Percentiles rank a stretch among this genome's conserved stretches.
phyloP scores from a whole-genome alignment of 2,113 vertebrate genomes.

The Alethe castanea region DNA sequence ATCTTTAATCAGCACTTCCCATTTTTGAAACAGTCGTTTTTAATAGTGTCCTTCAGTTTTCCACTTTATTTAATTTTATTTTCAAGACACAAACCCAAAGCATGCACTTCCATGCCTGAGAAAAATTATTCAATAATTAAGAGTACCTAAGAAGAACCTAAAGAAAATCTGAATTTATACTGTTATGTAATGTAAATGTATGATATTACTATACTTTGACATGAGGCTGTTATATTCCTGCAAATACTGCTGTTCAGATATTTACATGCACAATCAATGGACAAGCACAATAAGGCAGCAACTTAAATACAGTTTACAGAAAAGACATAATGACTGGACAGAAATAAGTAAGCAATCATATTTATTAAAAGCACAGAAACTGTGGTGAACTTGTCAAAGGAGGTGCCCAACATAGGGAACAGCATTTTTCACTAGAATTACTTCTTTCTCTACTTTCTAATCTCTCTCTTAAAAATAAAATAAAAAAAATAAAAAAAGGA shows the following conservation, averaged over 20 bases:
- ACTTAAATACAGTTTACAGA: not conserved
- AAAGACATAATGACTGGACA: not conserved
- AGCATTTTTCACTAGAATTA: not conserved
- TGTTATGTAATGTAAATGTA: not conserved
- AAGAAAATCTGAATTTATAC: not conserved
- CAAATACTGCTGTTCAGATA: not conserved
- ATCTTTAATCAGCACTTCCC: conserved; percentile 58
- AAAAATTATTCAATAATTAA: not conserved
- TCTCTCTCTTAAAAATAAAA: not conserved
- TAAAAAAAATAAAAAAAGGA: not conserved
- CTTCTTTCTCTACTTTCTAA: not conserved
- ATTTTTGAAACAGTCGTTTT: conserved; percentile 35
- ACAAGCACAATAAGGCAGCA: not conserved
- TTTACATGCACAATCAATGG: not conserved
- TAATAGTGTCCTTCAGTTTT: conserved; percentile 32
- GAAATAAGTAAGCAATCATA: not conserved
- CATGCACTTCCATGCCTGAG: not conserved
- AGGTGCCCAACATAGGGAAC: rapidly evolving
- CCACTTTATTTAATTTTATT: conserved; percentile 47
- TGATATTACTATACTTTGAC: not conserved
- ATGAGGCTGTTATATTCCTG: not conserved
- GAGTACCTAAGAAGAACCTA: not conserved
- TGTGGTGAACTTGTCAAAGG: not conserved
- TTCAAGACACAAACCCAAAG: conserved; percentile 29
- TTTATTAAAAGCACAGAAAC: not conserved